phyloP scores from a whole-genome alignment of 2,113 vertebrate genomes.

The Cottus gobio region DNA sequence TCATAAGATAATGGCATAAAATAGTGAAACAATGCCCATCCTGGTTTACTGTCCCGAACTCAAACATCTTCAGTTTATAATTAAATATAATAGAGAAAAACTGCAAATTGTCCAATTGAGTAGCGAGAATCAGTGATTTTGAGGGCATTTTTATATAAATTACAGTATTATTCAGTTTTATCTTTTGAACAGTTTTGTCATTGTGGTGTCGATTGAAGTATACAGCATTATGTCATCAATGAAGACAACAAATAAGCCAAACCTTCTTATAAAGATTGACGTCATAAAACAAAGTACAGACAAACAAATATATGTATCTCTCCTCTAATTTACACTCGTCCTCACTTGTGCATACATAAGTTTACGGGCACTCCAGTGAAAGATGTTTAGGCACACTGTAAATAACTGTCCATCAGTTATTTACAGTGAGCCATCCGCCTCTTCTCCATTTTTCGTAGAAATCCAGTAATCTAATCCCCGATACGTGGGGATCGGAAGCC shows the following conservation, averaged over 20 bases:
- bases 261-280: neutral
- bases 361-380: neutral
- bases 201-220: neutral
- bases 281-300: neutral
- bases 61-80: neutral
- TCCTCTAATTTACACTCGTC: neutral
- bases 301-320: neutral
- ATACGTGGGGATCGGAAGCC: conserved; percentile 30
- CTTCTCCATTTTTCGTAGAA: conserved; percentile 2
- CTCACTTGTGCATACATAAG: neutral
- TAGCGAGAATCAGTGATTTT: neutral
- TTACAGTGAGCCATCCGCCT: neutral
- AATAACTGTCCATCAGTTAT: neutral
- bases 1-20: too few relatives aligned
- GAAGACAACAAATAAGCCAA: neutral
- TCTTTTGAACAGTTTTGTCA: neutral
- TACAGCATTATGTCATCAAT: neutral
- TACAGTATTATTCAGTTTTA: neutral
- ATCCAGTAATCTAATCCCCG: conserved; percentile 45
- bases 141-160: neutral
- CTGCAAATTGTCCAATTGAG: neutral
- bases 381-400: neutral
- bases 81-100: neutral
- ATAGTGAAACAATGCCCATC: neutral
- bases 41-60: neutral